Conservation (phyloP, 2,113 vertebrate species). For the Nycticryphes semicollaris region DNA sequence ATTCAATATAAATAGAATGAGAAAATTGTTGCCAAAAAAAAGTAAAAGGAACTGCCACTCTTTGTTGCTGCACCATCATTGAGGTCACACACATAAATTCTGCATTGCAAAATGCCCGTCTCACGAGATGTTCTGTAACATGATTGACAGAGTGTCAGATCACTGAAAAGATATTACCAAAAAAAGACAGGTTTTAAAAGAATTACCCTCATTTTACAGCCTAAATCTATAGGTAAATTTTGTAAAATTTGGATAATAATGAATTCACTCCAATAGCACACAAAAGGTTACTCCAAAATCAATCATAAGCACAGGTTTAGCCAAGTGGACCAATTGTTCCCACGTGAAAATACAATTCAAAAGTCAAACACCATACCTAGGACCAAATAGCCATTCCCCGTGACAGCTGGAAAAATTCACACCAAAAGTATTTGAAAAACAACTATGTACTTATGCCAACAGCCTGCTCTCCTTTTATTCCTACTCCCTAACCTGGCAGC, state of each 20-base stretch:
- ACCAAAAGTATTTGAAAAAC: neutral
- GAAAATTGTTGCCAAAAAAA: neutral
- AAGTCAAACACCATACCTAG: neutral
- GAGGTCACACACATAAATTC: neutral
- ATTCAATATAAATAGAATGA: neutral
- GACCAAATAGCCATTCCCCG: neutral
- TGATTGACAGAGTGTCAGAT: neutral
- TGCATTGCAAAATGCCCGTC: neutral
- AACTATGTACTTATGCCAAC: rapidly evolving
- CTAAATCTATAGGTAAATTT: neutral
- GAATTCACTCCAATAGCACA: neutral
- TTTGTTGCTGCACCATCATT: neutral
- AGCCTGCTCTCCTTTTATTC: neutral
- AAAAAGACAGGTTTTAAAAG: neutral
- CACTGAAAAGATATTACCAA: neutral
- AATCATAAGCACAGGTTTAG: neutral
- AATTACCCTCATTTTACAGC: neutral
- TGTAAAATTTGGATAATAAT: neutral
- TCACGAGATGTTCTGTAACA: neutral
- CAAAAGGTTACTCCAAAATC: neutral
- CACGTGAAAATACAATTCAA: neutral
- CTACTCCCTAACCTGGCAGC: neutral
- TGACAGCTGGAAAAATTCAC: neutral
- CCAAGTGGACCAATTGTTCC: neutral
- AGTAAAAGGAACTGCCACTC: neutral